These are phyloP conservation scores for Carcharodon carcharias DNA, from an alignment of 2,797 vertebrate species.

Conservation along the genomic window DNA sequence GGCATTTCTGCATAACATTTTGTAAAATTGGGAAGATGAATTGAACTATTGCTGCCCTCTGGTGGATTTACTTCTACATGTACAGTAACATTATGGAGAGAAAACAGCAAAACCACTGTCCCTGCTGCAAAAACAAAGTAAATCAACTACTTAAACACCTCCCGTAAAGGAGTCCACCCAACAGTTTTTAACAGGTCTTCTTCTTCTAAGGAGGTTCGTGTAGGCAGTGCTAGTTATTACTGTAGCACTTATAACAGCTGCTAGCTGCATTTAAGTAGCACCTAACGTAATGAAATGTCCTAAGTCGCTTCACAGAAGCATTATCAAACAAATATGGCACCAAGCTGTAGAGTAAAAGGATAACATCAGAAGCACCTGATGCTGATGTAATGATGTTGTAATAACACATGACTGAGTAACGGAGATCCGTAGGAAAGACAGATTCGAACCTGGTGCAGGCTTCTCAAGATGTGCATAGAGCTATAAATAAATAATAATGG, in stretches of 20 bases:
- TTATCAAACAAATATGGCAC: not conserved
- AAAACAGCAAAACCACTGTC: not conserved
- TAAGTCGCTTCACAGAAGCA: not conserved
- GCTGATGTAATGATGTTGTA: too few relatives aligned
- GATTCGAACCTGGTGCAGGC: too few relatives aligned
- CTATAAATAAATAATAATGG: too few relatives aligned
- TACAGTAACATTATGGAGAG: not conserved
- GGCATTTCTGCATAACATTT: not conserved
- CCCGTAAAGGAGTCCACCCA: not conserved
- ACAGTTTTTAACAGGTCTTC: not conserved
- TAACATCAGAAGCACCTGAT: too few relatives aligned
- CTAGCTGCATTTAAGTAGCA: not conserved
- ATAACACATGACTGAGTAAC: too few relatives aligned
- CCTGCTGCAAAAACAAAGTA: not conserved
- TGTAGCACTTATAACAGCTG: not conserved
- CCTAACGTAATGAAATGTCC: not conserved
- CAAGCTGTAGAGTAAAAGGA: too few relatives aligned
- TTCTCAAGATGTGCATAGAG: too few relatives aligned
- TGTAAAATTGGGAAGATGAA: not conserved
- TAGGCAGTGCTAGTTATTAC: not conserved
- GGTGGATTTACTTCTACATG: not conserved
- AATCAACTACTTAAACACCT: not conserved
- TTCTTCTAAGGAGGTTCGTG: not conserved
- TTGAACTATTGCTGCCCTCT: constrained; percentile 25
- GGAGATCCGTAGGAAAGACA: too few relatives aligned